Evolutionary conservation across 2,888 invertebrate species (phyloP).

Genomic region (Ethmia dodecea): DNA sequence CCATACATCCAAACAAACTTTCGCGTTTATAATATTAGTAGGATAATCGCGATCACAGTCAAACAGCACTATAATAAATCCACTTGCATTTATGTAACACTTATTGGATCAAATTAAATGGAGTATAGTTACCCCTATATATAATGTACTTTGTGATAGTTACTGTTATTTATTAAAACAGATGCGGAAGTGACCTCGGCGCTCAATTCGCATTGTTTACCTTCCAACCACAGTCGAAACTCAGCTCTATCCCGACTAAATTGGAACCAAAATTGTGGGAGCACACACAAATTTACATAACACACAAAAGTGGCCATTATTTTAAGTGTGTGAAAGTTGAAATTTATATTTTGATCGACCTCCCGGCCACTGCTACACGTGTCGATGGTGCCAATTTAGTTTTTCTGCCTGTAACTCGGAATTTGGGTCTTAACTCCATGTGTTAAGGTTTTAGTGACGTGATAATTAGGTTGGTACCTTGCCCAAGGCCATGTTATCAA

Average conservation of each 20-base stretch:
- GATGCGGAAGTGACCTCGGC: slow-evolving; percentile 27
- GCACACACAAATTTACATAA: neutral
- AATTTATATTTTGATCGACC: slow-evolving; percentile 14
- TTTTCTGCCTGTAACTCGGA: neutral
- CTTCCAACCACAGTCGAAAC: neutral
- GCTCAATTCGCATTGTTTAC: slow-evolving; percentile 26
- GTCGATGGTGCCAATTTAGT: neutral
- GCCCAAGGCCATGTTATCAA: slow-evolving; percentile 4
- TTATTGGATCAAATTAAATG: too few relatives aligned
- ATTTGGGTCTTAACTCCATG: neutral
- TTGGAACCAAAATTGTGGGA: neutral
- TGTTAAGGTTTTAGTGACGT: neutral
- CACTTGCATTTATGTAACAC: too few relatives aligned
- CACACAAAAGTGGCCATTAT: slow-evolving; percentile 7
- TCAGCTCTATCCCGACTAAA: neutral
- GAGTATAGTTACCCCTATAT: too few relatives aligned
- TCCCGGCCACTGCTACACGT: slow-evolving; percentile 6
- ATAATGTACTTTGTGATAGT: too few relatives aligned
- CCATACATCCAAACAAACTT: too few relatives aligned
- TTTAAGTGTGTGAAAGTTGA: slow-evolving; percentile 3
- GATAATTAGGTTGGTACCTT: neutral
- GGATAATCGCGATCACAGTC: too few relatives aligned
- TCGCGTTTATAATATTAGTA: too few relatives aligned
- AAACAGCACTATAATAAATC: too few relatives aligned
- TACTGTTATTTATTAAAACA: too few relatives aligned